Base-by-base conservation (phyloP, 1,140 invertebrate genomes). In the Acromyrmex charruanus region DNA sequence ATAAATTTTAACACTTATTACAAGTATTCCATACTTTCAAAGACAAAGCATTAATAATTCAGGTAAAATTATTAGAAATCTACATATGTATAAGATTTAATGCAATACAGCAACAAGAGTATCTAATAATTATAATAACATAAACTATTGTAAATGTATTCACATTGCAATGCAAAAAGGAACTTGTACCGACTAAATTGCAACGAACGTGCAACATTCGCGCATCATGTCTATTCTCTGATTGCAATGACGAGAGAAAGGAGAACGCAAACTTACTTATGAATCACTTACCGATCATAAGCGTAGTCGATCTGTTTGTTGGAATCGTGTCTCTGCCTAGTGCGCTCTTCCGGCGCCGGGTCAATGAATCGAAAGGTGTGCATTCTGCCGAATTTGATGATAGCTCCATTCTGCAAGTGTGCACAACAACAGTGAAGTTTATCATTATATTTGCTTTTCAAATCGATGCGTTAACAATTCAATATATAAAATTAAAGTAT, bases 341-440 rank as follows among this genome's bases (percentile, higher is more conserved):
- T 97, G 88, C 98, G 97, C 92, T 98, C 98, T 94, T 99, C 98
- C 86, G 98, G 97, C 69, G 97, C 96, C 6, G 98, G 98, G 96
- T 99, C 99, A 87, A 99, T 96, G 95, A 99, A 99, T 90, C 98
- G 97, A 95, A 99, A 99, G 31, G 98, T 98, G 92, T 99, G 98
- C 89, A 98, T 97, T 92, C 98, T 96, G 89, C 99, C 98, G 96
- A 99, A 99, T 96, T 98, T 98, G 28, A 99, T 97, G 75, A 98
- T 96, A 88, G 97, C 97, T 79, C 98, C 98, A 96, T 98, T 97
- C 97, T 97, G 95, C 51, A 95, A 95, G 85, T 44, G 39, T 10
- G 39, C 61, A 86, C 2, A 51, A 16, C 12, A 53, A 66, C 0
- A 12, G 39, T 21, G 1, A 80, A 18, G 16, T 1, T 71, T 39